A percentile compares a stretch with the other conserved stretches of the same genome.
These are phyloP conservation scores for Augiades crinisus DNA, from an alignment of 2,888 invertebrate genomes.

Conservation along the genomic window DNA sequence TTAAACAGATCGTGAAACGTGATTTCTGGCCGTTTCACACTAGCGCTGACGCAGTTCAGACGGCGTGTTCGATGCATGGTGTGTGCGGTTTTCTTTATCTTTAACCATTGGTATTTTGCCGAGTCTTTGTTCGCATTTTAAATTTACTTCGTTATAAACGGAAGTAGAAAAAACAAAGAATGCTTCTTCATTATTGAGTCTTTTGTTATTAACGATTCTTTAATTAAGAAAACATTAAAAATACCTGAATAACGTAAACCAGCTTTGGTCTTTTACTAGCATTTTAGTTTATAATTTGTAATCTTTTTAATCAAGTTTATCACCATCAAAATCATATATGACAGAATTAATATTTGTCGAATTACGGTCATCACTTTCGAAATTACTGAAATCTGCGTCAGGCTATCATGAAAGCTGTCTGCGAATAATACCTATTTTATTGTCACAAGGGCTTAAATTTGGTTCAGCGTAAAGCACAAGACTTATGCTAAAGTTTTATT, in stretches of 20 bases:
- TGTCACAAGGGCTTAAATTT: conserved; percentile 59
- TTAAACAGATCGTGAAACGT: conserved; percentile 54
- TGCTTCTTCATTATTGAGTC: no score
- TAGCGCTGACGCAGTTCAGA: conserved; percentile 29
- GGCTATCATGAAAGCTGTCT: background rate
- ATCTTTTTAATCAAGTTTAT: no score
- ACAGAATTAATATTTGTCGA: background rate
- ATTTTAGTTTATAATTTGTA: no score
- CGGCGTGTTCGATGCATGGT: background rate
- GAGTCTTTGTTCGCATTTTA: conserved; percentile 13
- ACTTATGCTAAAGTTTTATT: conserved; percentile 60
- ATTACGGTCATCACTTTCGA: background rate
- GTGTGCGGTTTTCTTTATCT: conserved; percentile 25
- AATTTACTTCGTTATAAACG: conserved; percentile 11
- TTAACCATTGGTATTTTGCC: conserved; percentile 9
- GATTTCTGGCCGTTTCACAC: conserved; percentile 39
- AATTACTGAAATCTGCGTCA: conserved; percentile 12
- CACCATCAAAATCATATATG: no score
- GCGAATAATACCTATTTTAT: conserved; percentile 45
- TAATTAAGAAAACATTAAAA: no score
- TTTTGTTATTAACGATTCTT: no score
- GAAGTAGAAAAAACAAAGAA: background rate
- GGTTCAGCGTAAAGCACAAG: conserved; percentile 59
- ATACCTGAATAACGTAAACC: no score
- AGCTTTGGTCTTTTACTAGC: no score